Evolutionary conservation across 2,113 vertebrate species (phyloP).

Genomic region (Pterocles orientalis): DNA sequence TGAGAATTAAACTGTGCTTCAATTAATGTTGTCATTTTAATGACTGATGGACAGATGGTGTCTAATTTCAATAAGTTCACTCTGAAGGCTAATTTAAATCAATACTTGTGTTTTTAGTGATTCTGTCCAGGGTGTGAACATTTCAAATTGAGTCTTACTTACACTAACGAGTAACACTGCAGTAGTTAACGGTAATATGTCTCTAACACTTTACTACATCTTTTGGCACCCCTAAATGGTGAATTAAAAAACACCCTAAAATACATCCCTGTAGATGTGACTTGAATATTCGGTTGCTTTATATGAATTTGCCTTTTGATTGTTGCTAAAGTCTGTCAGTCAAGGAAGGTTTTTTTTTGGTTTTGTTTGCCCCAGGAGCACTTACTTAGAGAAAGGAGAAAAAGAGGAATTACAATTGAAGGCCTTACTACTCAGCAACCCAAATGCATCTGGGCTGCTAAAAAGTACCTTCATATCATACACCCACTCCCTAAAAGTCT

Average conservation of each 20-base stretch:
- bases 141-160: neutral
- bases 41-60: conserved; percentile 33
- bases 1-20: neutral
- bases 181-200: neutral
- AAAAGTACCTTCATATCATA: neutral
- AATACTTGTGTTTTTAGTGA: neutral
- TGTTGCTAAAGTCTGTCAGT: neutral
- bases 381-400: neutral
- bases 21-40: neutral
- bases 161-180: neutral
- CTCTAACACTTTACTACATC: neutral
- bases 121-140: neutral
- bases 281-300: neutral
- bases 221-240: neutral
- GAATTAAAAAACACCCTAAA: neutral
- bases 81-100: conserved; percentile 27
- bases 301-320: neutral
- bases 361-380: neutral
- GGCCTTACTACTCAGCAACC: neutral
- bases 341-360: neutral
- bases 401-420: neutral
- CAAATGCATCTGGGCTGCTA: neutral
- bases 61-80: neutral
- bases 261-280: neutral
- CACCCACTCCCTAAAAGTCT: neutral